Base-by-base conservation (phyloP, 2,797 vertebrate species). In the Falco columbarius region DNA sequence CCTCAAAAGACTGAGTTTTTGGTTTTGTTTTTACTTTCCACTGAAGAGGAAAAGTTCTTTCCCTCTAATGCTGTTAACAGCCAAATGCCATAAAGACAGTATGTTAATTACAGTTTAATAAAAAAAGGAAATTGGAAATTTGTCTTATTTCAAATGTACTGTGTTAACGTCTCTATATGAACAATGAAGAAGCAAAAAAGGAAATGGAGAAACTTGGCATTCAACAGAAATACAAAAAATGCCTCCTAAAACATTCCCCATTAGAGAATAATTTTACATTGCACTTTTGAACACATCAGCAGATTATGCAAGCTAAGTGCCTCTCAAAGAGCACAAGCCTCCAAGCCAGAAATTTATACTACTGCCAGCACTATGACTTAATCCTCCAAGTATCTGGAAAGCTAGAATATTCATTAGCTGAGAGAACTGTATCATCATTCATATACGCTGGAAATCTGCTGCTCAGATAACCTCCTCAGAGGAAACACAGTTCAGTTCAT, bases 371-470 rank as follows among this genome's bases (percentile, higher is more conserved):
- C n/a, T 38, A 91, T 96, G 96, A 96, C 54, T 89, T 97, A 91
- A 96, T 38, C 65, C 51, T 68, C 42, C 55, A 95, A 96, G 72
- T 67, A 96, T 96, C 65, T 95, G 93, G 81, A 93, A 95, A 90
- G 67, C 42, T 2, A 88, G 34, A 95, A 70, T 72, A 83, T 79
- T 88, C 89, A 90, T 92, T 90, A 95, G 92, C 80, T 9, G 52
- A 90, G 66, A 93, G 75, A 90, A 96, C 59, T 80, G 40, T 81
- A 81, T 91, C 93, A 91, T 92, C 82, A 94, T 92, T 94, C 91
- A 85, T 55, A 61, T 55, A 49, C 0, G 3, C 61, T 94, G 76
- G 70, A 94, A 90, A 93, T 29, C 65, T 93, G 74, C 93, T 75
- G 81, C 75, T 74, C 68, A 66, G 77, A 96, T 80, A 93, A 55